Evolutionary conservation across 2,888 invertebrate species (phyloP).

Genomic region (Erebia epiphron): DNA sequence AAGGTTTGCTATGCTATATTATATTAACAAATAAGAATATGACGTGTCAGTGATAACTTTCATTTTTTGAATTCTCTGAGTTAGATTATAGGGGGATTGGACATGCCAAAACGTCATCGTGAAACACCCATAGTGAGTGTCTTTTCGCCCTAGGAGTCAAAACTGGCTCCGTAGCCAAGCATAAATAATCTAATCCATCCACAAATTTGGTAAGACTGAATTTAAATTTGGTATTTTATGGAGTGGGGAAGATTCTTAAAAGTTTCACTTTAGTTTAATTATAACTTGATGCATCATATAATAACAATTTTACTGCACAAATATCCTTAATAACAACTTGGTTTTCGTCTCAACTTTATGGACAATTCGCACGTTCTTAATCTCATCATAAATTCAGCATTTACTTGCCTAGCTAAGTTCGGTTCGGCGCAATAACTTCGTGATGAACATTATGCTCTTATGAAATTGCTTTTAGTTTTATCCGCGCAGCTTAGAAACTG

Average conservation of each 20-base stretch:
- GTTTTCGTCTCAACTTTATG: neutral
- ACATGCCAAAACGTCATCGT: no score
- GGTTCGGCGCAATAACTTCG: conserved; percentile 14
- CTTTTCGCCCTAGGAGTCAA: no score
- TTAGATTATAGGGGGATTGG: no score
- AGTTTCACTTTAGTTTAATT: neutral
- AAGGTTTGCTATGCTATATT: no score
- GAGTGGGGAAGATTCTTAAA: neutral
- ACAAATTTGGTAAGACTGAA: no score
- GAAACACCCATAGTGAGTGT: no score
- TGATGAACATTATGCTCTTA: conserved; percentile 37
- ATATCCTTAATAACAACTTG: neutral
- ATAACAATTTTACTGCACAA: neutral
- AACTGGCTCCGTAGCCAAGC: no score
- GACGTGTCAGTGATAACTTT: no score
- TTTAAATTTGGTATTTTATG: no score
- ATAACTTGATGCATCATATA: neutral
- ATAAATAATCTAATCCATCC: no score
- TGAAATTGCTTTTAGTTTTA: conserved; percentile 43
- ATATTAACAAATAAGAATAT: no score
- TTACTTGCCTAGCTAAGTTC: conserved; percentile 14
- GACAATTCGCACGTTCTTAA: conserved; percentile 1
- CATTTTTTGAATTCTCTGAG: no score
- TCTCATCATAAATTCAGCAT: conserved; percentile 7
- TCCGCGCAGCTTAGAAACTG: conserved; percentile 38